Evolutionary conservation across 2,797 vertebrate genomes (phyloP).

Genomic region (Luscinia luscinia): DNA sequence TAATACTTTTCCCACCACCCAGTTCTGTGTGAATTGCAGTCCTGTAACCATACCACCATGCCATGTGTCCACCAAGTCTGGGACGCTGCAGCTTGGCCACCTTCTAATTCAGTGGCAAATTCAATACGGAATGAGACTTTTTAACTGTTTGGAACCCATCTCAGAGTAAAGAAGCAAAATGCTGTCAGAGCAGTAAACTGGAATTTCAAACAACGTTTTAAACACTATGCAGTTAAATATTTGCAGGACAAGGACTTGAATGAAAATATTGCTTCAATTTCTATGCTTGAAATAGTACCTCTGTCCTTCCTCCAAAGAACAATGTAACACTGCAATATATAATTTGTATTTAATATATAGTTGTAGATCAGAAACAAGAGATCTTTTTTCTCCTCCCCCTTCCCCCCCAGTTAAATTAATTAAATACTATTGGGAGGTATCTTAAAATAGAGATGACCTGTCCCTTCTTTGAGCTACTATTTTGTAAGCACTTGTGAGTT

Average conservation of each 20-base stretch:
- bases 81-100: not conserved
- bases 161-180: not conserved
- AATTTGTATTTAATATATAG: not conserved
- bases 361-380: not conserved
- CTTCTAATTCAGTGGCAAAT: not conserved
- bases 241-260: not conserved
- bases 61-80: accelerated
- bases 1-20: not conserved
- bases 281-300: not conserved
- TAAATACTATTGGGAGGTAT: not conserved
- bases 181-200: not conserved
- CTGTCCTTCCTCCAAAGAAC: not conserved
- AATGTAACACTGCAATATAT: not conserved
- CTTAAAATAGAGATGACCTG: not conserved
- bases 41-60: not conserved
- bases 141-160: not conserved
- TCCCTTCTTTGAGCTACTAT: not conserved
- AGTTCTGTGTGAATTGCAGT: not conserved
- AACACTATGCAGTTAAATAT: not conserved
- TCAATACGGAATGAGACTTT: not conserved
- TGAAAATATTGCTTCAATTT: not conserved
- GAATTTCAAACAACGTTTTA: not conserved
- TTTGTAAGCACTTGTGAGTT: not conserved
- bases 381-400: not conserved
- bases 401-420: not conserved